A percentile compares a stretch with the other conserved stretches of the same genome.
Conservation (phyloP, 2,888 invertebrate genomes). For the Gandaritis pyraliata region DNA sequence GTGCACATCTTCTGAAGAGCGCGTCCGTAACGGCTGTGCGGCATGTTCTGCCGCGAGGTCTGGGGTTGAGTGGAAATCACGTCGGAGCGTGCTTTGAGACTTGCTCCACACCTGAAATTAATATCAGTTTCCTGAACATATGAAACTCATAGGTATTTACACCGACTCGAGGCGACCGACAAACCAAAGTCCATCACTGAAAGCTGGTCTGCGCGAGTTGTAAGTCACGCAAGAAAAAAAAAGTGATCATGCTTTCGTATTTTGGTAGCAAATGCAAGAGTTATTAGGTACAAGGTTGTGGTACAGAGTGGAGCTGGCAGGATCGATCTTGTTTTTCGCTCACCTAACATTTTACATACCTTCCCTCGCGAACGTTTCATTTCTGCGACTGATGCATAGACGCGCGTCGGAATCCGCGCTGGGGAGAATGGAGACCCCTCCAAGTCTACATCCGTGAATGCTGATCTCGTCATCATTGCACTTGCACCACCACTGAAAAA, state of each 20-base stretch:
- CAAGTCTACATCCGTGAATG: slow-evolving; percentile 84
- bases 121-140: not conserved
- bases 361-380: slow-evolving; percentile 95
- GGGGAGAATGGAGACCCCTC: slow-evolving; percentile 88
- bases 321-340: too few species aligned
- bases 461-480: slow-evolving; percentile 91
- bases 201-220: too few species aligned
- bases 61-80: slow-evolving; percentile 95
- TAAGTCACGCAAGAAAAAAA: too few species aligned
- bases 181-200: too few species aligned
- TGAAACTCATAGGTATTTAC: too few species aligned
- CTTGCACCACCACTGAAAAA: slow-evolving; percentile 70
- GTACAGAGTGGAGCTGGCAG: too few species aligned
- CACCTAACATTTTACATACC: slow-evolving; percentile 60
- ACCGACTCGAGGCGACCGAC: too few species aligned
- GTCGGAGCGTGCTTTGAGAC: slow-evolving; percentile 85
- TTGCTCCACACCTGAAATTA: slow-evolving; percentile 74
- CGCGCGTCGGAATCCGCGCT: slow-evolving; percentile 86
- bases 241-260: too few species aligned
- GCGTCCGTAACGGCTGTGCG: slow-evolving; percentile 64
- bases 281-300: too few species aligned
- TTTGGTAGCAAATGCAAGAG: too few species aligned
- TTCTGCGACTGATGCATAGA: slow-evolving; percentile 97
- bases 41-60: slow-evolving; percentile 86
- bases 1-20: slow-evolving; percentile 77